These are phyloP conservation scores for Andrena marginata DNA, from an alignment of 2,888 invertebrate genomes.

Conservation along the genomic window DNA sequence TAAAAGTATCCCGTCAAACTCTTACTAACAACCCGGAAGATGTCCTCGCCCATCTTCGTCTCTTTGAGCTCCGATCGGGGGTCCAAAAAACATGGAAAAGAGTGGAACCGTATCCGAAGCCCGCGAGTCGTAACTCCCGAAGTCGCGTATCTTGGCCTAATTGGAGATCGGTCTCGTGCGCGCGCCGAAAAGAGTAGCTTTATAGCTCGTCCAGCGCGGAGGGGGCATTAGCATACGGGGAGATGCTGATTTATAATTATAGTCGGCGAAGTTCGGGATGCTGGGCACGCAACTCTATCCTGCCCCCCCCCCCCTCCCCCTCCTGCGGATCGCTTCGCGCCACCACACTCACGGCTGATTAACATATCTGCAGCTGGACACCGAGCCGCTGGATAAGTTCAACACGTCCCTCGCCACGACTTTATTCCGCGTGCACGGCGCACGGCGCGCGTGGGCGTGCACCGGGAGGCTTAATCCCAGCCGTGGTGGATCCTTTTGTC, in stretches of 20 bases:
- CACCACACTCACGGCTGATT: constrained; percentile 67
- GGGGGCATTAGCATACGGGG: constrained; percentile 72
- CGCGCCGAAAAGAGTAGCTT: constrained; percentile 34
- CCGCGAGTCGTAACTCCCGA: constrained; percentile 37
- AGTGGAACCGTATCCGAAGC: too few relatives aligned
- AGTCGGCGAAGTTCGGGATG: constrained; percentile 65
- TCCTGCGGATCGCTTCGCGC: constrained; percentile 63
- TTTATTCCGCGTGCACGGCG: constrained; percentile 56
- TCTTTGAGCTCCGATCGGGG: not conserved
- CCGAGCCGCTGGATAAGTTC: constrained; percentile 64
- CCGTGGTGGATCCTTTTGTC: constrained; percentile 37
- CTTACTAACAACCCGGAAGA: not conserved
- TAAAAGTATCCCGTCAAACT: not conserved
- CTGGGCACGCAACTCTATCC: constrained; percentile 76
- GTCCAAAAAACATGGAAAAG: too few relatives aligned
- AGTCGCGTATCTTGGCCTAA: constrained; percentile 59
- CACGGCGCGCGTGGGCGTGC: constrained; percentile 51
- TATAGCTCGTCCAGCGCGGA: constrained; percentile 40
- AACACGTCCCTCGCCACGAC: constrained; percentile 63
- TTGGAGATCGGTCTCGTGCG: constrained; percentile 54
- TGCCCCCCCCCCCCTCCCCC: constrained; percentile 29
- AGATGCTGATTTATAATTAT: constrained; percentile 78
- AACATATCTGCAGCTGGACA: constrained; percentile 75
- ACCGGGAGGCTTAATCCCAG: constrained; percentile 27
- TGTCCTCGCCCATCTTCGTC: not conserved